Conservation (phyloP, 1,140 invertebrate species). For the Drosophila sp. region DNA sequence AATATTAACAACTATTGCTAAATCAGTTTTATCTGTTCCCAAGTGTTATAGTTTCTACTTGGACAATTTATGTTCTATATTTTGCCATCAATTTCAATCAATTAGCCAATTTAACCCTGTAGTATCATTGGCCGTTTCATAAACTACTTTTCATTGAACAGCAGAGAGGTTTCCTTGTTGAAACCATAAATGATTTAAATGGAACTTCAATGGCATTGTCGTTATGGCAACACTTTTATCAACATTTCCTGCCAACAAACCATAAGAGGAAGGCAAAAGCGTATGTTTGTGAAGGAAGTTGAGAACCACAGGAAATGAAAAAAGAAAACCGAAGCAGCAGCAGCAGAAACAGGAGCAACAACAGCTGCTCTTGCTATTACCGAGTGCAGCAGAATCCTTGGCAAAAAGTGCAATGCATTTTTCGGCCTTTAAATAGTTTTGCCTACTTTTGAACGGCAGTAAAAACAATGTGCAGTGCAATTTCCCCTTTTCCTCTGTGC, state of each 20-base stretch:
- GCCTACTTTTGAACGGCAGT: conserved; percentile 45
- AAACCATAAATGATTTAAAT: conserved; percentile 66
- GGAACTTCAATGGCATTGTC: conserved; percentile 40
- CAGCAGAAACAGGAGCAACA: conserved; percentile 18
- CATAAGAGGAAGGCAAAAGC: background rate
- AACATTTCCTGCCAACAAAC: conserved; percentile 65
- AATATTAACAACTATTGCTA: no score
- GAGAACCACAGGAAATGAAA: conserved; percentile 70
- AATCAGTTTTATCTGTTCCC: background rate
- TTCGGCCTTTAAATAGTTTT: conserved; percentile 69
- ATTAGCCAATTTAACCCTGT: conserved; percentile 38
- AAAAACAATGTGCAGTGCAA: conserved; percentile 47
- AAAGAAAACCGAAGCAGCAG: conserved; percentile 42
- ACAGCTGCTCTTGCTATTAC: conserved; percentile 1
- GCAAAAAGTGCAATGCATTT: conserved; percentile 52
- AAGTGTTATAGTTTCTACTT: background rate
- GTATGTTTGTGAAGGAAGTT: conserved; percentile 59
- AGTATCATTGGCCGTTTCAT: background rate
- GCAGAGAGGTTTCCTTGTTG: background rate
- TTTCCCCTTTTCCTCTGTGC: conserved; percentile 1
- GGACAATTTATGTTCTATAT: background rate
- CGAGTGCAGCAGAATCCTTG: conserved; percentile 44
- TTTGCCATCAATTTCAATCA: conserved; percentile 17
- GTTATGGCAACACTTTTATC: conserved; percentile 70
- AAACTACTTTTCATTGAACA: background rate